Percentiles rank a stretch among this genome's conserved stretches.
phyloP scores from a whole-genome alignment of 2,113 vertebrate species.

The Solea solea region DNA sequence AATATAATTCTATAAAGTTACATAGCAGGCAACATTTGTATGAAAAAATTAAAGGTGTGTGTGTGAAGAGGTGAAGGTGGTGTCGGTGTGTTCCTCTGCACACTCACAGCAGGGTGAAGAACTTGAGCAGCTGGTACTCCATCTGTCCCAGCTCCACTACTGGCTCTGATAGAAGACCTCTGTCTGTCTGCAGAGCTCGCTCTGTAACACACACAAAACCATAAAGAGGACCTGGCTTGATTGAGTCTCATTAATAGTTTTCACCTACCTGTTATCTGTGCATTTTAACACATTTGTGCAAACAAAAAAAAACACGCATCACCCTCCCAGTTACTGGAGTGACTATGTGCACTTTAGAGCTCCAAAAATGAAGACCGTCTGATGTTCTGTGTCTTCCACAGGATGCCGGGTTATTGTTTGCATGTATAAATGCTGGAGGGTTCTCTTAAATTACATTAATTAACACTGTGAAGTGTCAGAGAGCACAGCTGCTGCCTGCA shows the following conservation, averaged over 20 bases:
- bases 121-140: constrained; percentile 91
- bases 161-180: constrained; percentile 82
- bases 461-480: not conserved
- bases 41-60: not conserved
- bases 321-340: not conserved
- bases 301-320: not conserved
- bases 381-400: not conserved
- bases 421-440: not conserved
- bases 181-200: constrained; percentile 83
- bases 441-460: not conserved
- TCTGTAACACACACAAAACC: constrained; percentile 79
- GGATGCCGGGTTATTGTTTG: not conserved
- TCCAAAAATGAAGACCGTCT: not conserved
- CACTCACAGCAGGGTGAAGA: constrained; percentile 94
- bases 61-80: constrained; percentile 2
- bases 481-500: constrained; percentile 2
- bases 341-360: not conserved
- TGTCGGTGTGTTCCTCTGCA: constrained; percentile 32
- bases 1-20: no score
- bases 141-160: constrained; percentile 85
- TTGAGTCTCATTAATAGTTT: constrained; percentile 1
- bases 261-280: constrained; percentile 20
- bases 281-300: not conserved
- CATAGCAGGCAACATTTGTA: no score
- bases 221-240: constrained; percentile 14